A percentile compares a stretch with the other conserved stretches of the same genome.
Evolutionary conservation across 1,140 invertebrate genomes (phyloP).

Genomic region (Ceratina australensis): DNA sequence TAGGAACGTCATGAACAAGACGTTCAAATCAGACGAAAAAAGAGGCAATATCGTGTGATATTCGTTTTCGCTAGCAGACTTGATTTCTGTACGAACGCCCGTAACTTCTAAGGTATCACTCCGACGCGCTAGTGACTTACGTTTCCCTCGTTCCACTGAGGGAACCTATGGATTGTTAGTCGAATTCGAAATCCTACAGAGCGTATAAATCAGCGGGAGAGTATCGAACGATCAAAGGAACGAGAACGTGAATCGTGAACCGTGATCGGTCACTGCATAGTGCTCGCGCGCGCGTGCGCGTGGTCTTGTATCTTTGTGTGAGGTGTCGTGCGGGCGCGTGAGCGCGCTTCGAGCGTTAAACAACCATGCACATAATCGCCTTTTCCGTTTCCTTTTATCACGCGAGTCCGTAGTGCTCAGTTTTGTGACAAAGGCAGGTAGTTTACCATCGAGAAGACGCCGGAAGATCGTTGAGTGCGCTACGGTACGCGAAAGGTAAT

Average conservation of each 20-base stretch:
- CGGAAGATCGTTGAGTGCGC: too few species aligned
- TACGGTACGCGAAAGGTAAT: not conserved
- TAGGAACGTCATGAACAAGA: too few species aligned
- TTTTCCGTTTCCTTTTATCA: not conserved
- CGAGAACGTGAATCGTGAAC: constrained; percentile 15
- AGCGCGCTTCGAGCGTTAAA: not conserved
- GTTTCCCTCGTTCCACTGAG: not conserved
- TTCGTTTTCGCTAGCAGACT: too few species aligned
- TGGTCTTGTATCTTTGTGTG: not conserved
- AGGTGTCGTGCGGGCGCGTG: not conserved
- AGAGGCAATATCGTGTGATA: too few species aligned
- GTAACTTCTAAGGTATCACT: too few species aligned
- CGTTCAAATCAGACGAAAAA: too few species aligned
- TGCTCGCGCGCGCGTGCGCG: constrained; percentile 27
- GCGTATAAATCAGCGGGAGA: not conserved
- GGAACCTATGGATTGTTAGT: not conserved
- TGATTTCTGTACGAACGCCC: too few species aligned
- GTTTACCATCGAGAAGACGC: too few species aligned
- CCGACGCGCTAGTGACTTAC: too few species aligned
- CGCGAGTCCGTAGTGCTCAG: not conserved
- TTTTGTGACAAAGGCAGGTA: too few species aligned
- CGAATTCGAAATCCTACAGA: not conserved
- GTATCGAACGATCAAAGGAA: constrained; percentile 21
- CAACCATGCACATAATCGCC: not conserved
- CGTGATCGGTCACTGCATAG: not conserved